phyloP scores from a whole-genome alignment of 2,797 vertebrate species.

The Lagodon rhomboides region DNA sequence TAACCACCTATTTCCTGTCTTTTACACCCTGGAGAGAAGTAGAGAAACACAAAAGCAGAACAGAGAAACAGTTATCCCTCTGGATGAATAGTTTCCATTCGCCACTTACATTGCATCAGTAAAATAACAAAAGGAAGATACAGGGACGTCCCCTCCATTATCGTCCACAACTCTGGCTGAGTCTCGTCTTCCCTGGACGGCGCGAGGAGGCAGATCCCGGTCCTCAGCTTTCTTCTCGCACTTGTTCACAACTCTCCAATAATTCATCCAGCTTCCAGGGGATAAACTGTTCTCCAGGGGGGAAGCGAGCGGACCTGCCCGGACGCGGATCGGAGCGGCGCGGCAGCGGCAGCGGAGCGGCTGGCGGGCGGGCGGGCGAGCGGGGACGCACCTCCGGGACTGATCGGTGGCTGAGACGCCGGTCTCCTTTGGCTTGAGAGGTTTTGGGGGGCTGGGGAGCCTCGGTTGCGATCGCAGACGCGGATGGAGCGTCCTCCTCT shows the following conservation, averaged over 20 bases:
- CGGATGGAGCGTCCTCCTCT: slow-evolving; percentile 28
- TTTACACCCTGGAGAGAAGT: slow-evolving; percentile 3
- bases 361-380: slow-evolving; percentile 7
- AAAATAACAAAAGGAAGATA: slow-evolving; percentile 68
- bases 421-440: slow-evolving; percentile 22
- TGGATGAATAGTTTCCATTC: not conserved
- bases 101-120: slow-evolving; percentile 82
- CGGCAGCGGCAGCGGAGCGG: slow-evolving; percentile 11
- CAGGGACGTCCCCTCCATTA: slow-evolving; percentile 78
- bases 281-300: slow-evolving; percentile 37
- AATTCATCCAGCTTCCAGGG: slow-evolving; percentile 77
- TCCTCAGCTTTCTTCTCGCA: slow-evolving; percentile 72
- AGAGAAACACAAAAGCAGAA: not conserved
- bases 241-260: slow-evolving; percentile 78
- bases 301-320: slow-evolving; percentile 42
- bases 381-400: slow-evolving; percentile 34
- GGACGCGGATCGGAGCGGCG: slow-evolving; percentile 5
- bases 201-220: slow-evolving; percentile 58
- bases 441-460: slow-evolving; percentile 22
- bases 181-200: slow-evolving; percentile 62
- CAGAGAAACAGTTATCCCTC: not conserved
- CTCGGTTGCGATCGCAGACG: slow-evolving; percentile 14
- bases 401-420: not conserved
- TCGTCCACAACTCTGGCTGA: slow-evolving; percentile 64
- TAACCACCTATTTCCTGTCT: not conserved